These are phyloP conservation scores for Calidris pygmaea DNA, from an alignment of 2,113 vertebrate species.

Conservation along the genomic window DNA sequence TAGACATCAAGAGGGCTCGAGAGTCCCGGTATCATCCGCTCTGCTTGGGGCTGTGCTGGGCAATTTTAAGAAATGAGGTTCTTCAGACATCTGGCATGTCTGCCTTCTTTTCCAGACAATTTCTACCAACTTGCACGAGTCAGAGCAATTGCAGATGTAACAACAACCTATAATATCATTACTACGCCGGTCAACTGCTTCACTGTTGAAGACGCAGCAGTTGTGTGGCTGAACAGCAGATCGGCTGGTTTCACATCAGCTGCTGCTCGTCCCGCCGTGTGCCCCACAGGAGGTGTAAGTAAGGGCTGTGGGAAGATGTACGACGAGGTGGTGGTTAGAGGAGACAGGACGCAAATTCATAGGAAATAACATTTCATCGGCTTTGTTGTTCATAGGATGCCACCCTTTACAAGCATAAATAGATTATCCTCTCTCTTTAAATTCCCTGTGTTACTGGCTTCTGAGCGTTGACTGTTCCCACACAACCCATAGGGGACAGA, in stretches of 20 bases:
- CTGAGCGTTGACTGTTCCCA: not conserved
- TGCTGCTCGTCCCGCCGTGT: accelerated
- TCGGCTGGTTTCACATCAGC: accelerated
- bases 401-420: not conserved
- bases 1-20: not conserved
- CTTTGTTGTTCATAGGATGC: not conserved
- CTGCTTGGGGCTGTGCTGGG: not conserved
- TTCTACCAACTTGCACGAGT: not conserved
- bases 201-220: accelerated
- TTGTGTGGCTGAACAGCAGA: accelerated
- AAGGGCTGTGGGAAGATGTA: not conserved
- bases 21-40: not conserved
- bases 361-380: not conserved
- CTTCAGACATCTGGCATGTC: not conserved
- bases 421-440: not conserved
- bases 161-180: not conserved
- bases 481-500: not conserved
- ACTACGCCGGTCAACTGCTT: accelerated
- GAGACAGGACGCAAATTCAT: not conserved
- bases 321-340: not conserved
- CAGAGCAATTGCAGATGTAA: not conserved
- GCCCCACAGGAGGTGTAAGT: accelerated
- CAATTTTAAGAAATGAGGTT: not conserved
- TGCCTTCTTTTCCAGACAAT: not conserved
- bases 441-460: not conserved